Evolutionary conservation across 1,140 invertebrate genomes (phyloP).

Genomic region (Cepaea nemoralis): DNA sequence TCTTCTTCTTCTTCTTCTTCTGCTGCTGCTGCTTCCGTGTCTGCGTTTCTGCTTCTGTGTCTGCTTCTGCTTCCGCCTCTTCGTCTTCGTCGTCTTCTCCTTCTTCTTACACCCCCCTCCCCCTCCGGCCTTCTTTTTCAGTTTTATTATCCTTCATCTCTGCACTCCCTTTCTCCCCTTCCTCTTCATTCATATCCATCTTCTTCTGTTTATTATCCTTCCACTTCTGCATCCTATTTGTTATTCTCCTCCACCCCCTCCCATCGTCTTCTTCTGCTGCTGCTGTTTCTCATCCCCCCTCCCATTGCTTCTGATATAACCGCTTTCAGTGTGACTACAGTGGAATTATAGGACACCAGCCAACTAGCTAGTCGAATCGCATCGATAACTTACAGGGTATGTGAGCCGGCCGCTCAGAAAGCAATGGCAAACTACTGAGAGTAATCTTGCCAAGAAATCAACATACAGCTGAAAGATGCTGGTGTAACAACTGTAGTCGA

Average conservation of each 20-base stretch:
- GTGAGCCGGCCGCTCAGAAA: too few relatives aligned
- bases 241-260: not conserved
- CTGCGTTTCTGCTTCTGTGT: not conserved
- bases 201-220: conserved; percentile 8
- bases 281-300: too few relatives aligned
- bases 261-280: too few relatives aligned
- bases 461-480: too few relatives aligned
- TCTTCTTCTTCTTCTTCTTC: conserved; percentile 19
- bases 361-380: too few relatives aligned
- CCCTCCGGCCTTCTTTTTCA: not conserved
- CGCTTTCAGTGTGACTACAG: too few relatives aligned
- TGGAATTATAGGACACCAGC: too few relatives aligned
- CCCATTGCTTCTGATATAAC: too few relatives aligned
- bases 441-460: too few relatives aligned
- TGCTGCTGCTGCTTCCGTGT: not conserved
- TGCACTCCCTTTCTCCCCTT: not conserved
- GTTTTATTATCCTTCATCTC: not conserved
- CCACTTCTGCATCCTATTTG: not conserved
- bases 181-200: not conserved
- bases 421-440: too few relatives aligned
- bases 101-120: not conserved
- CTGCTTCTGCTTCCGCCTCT: not conserved
- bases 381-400: too few relatives aligned
- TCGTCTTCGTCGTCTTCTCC: not conserved
- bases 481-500: too few relatives aligned